Conservation (phyloP, 2,888 invertebrate species). For the Junonia oenone region DNA sequence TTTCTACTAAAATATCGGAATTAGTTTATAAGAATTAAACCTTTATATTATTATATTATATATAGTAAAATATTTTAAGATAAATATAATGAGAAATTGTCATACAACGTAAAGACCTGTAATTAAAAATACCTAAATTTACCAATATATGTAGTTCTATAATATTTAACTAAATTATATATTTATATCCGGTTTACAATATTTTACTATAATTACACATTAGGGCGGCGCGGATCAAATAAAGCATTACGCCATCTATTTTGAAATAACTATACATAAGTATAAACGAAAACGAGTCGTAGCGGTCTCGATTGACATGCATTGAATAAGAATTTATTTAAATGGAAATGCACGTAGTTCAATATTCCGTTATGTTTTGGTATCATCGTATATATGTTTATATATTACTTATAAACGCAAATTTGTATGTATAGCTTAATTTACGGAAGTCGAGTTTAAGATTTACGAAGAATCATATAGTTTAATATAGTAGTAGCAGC, state of each 20-base stretch:
- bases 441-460: neutral
- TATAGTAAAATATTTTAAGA: no score
- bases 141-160: no score
- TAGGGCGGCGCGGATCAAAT: conserved; percentile 26
- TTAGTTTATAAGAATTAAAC: no score
- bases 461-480: neutral
- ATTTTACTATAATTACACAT: conserved; percentile 17
- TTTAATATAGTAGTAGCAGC: conserved; percentile 2
- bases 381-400: conserved; percentile 8
- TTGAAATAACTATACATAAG: conserved; percentile 27
- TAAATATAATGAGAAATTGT: no score
- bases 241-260: conserved; percentile 24
- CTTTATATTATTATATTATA: no score
- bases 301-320: conserved; percentile 28
- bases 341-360: conserved; percentile 26
- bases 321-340: conserved; percentile 29
- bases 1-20: no score
- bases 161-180: no score
- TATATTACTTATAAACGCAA: conserved; percentile 8
- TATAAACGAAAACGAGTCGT: conserved; percentile 27
- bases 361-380: conserved; percentile 25
- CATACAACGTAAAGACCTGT: no score
- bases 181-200: conserved; percentile 23
- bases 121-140: no score
- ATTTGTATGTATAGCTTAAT: neutral